Conservation (phyloP, 2,888 invertebrate species). For the Lampropteryx suffumata region DNA sequence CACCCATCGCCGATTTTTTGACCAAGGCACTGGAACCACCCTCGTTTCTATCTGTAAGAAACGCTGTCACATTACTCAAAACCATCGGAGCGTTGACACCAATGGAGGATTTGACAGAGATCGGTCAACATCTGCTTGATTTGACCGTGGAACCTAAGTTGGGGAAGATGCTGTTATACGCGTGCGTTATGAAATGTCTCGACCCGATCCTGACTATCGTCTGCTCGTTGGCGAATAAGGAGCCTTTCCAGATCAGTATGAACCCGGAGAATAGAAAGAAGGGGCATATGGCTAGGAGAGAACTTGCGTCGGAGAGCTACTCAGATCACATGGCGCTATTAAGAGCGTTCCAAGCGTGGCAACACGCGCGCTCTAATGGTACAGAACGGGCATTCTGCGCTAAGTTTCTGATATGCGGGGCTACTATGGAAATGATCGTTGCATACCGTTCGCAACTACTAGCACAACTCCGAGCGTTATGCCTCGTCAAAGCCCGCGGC, state of each 20-base stretch:
- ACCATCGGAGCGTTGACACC: conserved; percentile 93
- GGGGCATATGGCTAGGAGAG: conserved; percentile 84
- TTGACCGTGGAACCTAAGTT: conserved; percentile 95
- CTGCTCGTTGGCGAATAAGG: conserved; percentile 90
- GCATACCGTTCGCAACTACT: conserved; percentile 92
- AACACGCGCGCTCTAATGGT: conserved; percentile 83
- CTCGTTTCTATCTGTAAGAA: conserved; percentile 87
- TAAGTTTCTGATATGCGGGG: conserved; percentile 88
- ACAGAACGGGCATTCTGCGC: conserved; percentile 88
- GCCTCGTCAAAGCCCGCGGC: conserved; percentile 86
- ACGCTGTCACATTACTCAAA: conserved; percentile 86
- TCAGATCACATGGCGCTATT: conserved; percentile 96
- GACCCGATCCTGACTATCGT: conserved; percentile 96
- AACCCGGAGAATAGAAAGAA: conserved; percentile 86
- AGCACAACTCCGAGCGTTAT: conserved; percentile 89
- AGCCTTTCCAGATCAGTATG: conserved; percentile 90
- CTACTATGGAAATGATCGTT: conserved; percentile 95
- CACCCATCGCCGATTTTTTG: conserved; percentile 92
- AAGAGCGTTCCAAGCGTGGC: conserved; percentile 89
- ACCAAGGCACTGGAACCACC: conserved; percentile 94
- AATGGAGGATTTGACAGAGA: conserved; percentile 92
- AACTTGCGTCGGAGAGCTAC: conserved; percentile 88
- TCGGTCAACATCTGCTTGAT: conserved; percentile 95
- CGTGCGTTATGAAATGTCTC: conserved; percentile 94
- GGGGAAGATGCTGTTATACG: conserved; percentile 95